Evolutionary conservation across 2,888 invertebrate species (phyloP), one percentile per base, ranked within the genome.

Genomic region (Aporophyla nigra): DNA sequence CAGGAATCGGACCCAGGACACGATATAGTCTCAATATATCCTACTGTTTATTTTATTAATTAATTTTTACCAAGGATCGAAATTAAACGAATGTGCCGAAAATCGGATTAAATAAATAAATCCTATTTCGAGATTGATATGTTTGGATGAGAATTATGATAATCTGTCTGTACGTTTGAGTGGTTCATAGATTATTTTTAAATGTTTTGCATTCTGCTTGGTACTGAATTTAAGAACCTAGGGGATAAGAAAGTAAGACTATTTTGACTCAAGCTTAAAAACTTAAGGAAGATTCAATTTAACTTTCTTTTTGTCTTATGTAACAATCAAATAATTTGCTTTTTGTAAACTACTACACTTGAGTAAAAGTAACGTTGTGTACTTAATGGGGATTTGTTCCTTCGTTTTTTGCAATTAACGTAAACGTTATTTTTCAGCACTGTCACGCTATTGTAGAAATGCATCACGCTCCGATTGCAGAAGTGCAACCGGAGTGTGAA

Each of bases 401-500:
- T 33, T 33, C 33, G 33, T 33, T 33, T 33, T 33, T 33, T 33
- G 33, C 33, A 33, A 33, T 33, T 33, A 33, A 5, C 49, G 10
- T 49, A 54, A 49, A 54, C 49, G 40, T 54, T 54, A 79, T 76
- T 71, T 76, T 46, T n/a, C 14, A 79, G 61, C 40, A 46, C 46
- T 54, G 0, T 24, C 12, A 49, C 24, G 49, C 14, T 40, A 46
- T 51, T 71, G 2, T 61, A 40, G 54, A 40, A 78, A 70, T 61
- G 70, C 27, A 49, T 62, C 49, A 14, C 27, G 43, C 27, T 56
- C 21, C 56, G 7, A 2, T 54, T 54, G 14, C 40, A n/a, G 19
- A 49, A 21, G 49, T 62, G 62, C 63, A 43, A 80, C n/a, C 27
- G 49, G 49, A 54, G 80, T 27, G 49, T 80, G 71, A 76, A 79